Base-by-base conservation (phyloP, 2,797 vertebrate species). In the Orientallactaga sibirica region DNA sequence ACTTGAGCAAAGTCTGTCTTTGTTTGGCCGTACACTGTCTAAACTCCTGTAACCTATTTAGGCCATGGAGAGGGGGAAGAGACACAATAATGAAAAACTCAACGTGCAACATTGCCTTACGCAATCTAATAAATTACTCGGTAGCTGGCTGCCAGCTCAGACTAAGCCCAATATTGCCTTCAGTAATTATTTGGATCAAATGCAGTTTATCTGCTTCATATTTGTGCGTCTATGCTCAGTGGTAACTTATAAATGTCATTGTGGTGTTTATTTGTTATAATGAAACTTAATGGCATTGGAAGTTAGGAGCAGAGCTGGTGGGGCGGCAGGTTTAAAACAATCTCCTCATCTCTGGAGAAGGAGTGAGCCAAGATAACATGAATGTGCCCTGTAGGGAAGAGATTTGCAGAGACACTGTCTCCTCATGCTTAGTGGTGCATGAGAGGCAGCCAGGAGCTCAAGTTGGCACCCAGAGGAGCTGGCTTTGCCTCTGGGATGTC, bases 181-280 rank as follows among this genome's bases (percentile, higher is more conserved):
- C 98, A 98, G 98, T 98, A 98, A 98, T 98, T 98, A 98, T 98
- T 98, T 98, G 98, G 98, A 98, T 98, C 98, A 98, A 98, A 98
- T 95, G 97, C 97, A 98, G 98, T 98, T 98, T 98, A 98, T 98
- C 98, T 98, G 98, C 97, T 97, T 98, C 98, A 98, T 98, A 98
- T 98, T 98, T 98, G 98, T 98, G 98, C 98, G 98, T 97, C 97
- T 97, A 96, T 92, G 97, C 98, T 98, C 97, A 96, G 98, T 84
- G 97, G 98, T 98, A 98, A 98, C 98, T 98, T 98, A 98, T 98
- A 98, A 98, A 98, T 98, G 98, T 98, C 98, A 98, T 80, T 94
- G 98, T 91, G 84, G 97, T 98, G 98, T 98, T 98, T 98, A 98
- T 98, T 98, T 96, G 97, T 98, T 98, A 98, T 98, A 98, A 98